These are phyloP conservation scores for Megalonaias nervosa DNA, from an alignment of 1,140 invertebrate genomes.

Conservation along the genomic window DNA sequence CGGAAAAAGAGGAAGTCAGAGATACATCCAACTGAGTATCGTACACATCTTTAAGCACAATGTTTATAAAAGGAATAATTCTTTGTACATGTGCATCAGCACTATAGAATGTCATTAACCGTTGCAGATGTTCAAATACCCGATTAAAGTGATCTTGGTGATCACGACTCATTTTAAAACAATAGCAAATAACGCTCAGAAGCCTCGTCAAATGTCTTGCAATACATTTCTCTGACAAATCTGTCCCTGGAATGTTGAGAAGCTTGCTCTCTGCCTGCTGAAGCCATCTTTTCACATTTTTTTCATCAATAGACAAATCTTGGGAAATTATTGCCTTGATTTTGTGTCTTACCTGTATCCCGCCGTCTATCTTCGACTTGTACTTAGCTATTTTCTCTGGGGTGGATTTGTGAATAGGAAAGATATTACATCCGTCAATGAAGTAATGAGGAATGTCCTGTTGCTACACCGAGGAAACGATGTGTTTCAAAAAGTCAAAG, in stretches of 20 bases:
- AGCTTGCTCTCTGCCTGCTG: not conserved
- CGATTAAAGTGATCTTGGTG: not conserved
- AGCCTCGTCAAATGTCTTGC: constrained; percentile 1
- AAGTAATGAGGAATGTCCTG: constrained; percentile 4
- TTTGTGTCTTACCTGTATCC: not conserved
- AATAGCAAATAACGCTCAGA: constrained; percentile 2
- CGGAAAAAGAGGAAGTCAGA: too few species aligned
- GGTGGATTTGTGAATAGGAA: not conserved
- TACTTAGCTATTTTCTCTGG: not conserved
- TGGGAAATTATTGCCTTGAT: not conserved
- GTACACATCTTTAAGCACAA: not conserved
- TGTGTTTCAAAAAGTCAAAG: not conserved
- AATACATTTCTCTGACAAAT: not conserved
- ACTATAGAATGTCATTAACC: not conserved
- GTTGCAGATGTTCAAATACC: not conserved
- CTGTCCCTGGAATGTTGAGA: not conserved
- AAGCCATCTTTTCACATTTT: not conserved
- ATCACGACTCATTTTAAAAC: not conserved
- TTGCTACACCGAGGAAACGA: not conserved
- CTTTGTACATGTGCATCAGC: not conserved
- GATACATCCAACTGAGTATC: too few species aligned
- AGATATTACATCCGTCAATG: constrained; percentile 9
- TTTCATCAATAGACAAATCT: not conserved
- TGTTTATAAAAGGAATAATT: not conserved
- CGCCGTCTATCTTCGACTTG: not conserved